Conservation (phyloP, 2,888 invertebrate genomes). For the Corythucha ciliata region DNA sequence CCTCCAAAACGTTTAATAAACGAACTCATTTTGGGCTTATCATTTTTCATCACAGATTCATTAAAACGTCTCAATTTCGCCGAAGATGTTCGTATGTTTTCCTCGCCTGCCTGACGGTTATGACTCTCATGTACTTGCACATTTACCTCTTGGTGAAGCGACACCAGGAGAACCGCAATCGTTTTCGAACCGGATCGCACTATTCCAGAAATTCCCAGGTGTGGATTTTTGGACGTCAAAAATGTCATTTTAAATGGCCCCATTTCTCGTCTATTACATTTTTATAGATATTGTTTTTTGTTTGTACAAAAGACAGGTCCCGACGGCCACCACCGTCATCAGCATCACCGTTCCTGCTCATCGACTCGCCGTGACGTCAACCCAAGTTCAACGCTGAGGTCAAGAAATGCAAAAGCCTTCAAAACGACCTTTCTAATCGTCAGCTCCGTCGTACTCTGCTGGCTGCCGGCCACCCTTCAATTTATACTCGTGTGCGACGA, state of each 20-base stretch:
- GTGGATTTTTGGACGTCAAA: no score
- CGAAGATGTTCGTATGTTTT: constrained; percentile 47
- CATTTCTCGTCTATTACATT: no score
- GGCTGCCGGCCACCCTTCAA: constrained; percentile 52
- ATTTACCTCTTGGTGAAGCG: constrained; percentile 50
- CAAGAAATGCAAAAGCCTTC: constrained; percentile 48
- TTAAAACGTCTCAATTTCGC: constrained; percentile 44
- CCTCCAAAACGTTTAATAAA: no score
- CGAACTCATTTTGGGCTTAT: no score
- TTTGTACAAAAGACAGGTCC: no score
- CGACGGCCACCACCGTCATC: no score
- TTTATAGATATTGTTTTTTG: no score
- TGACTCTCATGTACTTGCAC: constrained; percentile 52
- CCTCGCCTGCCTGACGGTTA: constrained; percentile 49
- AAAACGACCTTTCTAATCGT: constrained; percentile 54
- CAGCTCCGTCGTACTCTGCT: constrained; percentile 49
- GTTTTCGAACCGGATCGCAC: constrained; percentile 39
- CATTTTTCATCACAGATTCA: no score
- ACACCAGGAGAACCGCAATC: constrained; percentile 42
- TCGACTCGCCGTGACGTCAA: no score
- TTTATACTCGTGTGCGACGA: constrained; percentile 50
- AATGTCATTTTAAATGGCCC: no score
- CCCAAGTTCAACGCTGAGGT: no score
- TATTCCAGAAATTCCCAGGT: constrained; percentile 28
- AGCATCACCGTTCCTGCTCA: no score